A percentile compares a stretch with the other conserved stretches of the same genome.
Evolutionary conservation across 2,113 vertebrate species (phyloP).

Genomic region (Xiphias gladius): DNA sequence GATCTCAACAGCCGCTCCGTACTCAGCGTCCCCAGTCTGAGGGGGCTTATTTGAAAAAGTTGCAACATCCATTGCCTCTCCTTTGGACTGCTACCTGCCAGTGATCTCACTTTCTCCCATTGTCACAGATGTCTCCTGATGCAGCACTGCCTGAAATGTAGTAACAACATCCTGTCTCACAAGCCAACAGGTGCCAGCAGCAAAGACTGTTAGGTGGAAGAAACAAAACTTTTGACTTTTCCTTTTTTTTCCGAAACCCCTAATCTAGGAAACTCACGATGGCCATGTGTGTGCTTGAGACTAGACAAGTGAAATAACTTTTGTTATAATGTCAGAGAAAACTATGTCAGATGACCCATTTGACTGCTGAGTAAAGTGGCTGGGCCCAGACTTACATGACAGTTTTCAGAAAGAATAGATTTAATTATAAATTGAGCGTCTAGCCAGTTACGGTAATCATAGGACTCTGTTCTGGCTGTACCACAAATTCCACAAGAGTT

Average conservation of each 20-base stretch:
- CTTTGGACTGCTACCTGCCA: conserved; percentile 59
- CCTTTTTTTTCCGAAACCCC: conserved; percentile 14
- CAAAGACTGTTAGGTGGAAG: conserved; percentile 46
- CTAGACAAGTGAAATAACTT: conserved; percentile 43
- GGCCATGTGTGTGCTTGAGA: conserved; percentile 18
- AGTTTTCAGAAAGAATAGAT: conserved; percentile 18
- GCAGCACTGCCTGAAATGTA: conserved; percentile 43
- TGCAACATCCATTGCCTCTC: conserved; percentile 24
- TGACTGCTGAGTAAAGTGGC: conserved; percentile 43
- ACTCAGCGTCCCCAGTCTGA: conserved; percentile 23
- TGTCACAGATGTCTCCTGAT: conserved; percentile 36
- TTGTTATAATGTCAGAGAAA: conserved; percentile 40
- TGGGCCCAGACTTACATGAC: conserved; percentile 23
- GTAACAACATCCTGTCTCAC: conserved; percentile 43
- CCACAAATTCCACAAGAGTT: background rate
- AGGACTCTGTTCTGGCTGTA: background rate
- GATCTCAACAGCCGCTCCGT: conserved; percentile 25
- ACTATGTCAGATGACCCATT: conserved; percentile 44
- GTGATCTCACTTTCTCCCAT: conserved; percentile 17
- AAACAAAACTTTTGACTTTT: conserved; percentile 24
- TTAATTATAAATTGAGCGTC: conserved; percentile 19
- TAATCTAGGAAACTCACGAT: conserved; percentile 41
- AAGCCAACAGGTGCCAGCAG: conserved; percentile 39
- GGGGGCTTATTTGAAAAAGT: conserved; percentile 47
- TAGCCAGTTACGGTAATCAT: conserved; percentile 13